Evolutionary conservation across 2,888 invertebrate species (phyloP).

Genomic region (Clepsis dumicolana): DNA sequence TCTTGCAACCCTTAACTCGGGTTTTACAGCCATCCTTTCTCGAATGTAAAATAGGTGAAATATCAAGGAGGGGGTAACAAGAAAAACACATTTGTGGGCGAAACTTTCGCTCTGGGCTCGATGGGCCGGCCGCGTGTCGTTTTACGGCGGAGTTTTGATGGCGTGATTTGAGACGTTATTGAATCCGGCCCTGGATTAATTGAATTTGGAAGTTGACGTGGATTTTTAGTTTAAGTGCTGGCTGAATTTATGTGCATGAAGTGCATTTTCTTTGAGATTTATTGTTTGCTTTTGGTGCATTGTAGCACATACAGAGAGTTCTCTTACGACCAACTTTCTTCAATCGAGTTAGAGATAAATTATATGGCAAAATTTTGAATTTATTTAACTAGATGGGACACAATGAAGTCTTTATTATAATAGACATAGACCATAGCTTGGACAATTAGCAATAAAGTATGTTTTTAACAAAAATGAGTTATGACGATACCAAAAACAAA

Average conservation of each 20-base stretch:
- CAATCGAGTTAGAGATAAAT: no score
- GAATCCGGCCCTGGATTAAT: slow-evolving; percentile 64
- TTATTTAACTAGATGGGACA: no score
- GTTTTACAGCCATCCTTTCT: slow-evolving; percentile 58
- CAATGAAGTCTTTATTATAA: no score
- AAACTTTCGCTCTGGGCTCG: slow-evolving; percentile 63
- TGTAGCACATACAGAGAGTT: no score
- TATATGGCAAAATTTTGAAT: no score
- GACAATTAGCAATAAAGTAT: no score
- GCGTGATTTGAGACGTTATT: slow-evolving; percentile 59
- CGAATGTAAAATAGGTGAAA: slow-evolving; percentile 72
- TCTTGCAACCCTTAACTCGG: slow-evolving; percentile 60
- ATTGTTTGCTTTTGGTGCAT: not conserved
- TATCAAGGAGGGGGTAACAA: slow-evolving; percentile 69
- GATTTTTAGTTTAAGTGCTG: slow-evolving; percentile 15
- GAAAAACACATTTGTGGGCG: slow-evolving; percentile 74
- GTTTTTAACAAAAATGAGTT: no score
- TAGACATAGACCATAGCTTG: no score
- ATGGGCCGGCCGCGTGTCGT: slow-evolving; percentile 55
- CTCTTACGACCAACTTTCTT: no score
- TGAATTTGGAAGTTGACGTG: slow-evolving; percentile 63
- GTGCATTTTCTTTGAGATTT: not conserved
- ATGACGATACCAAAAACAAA: no score
- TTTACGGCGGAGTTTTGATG: slow-evolving; percentile 61
- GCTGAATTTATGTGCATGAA: not conserved